These are phyloP conservation scores for Tribolium madens DNA, from an alignment of 1,140 invertebrate species.

Conservation along the genomic window DNA sequence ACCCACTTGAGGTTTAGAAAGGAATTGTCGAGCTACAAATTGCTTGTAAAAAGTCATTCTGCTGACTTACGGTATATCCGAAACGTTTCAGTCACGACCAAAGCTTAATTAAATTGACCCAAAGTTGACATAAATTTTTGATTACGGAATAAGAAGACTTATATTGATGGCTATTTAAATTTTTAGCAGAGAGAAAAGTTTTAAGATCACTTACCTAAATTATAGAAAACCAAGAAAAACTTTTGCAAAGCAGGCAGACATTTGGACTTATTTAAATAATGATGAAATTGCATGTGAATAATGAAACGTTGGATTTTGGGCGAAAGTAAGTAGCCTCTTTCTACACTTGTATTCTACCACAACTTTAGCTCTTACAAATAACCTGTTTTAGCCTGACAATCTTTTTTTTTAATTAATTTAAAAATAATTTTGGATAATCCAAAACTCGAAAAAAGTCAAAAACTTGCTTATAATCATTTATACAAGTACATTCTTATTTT, in stretches of 20 bases:
- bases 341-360: too few species aligned
- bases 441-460: too few species aligned
- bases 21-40: slow-evolving; percentile 48
- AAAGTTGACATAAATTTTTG: slow-evolving; percentile 8
- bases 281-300: background rate
- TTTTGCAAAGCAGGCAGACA: slow-evolving; percentile 18
- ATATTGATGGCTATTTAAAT: slow-evolving; percentile 34
- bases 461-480: too few species aligned
- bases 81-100: slow-evolving; percentile 40
- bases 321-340: background rate
- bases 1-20: slow-evolving; percentile 48
- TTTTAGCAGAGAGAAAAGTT: slow-evolving; percentile 26
- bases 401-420: too few species aligned
- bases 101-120: slow-evolving; percentile 49
- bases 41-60: slow-evolving; percentile 54
- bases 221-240: slow-evolving; percentile 28
- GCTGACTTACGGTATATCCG: slow-evolving; percentile 47
- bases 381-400: too few species aligned
- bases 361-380: too few species aligned
- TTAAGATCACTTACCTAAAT: slow-evolving; percentile 13
- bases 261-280: slow-evolving; percentile 30
- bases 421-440: too few species aligned
- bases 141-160: slow-evolving; percentile 4
- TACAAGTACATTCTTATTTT: too few species aligned
- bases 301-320: background rate